Conservation (phyloP, 1,140 invertebrate species). For the Monochamus saltuarius region DNA sequence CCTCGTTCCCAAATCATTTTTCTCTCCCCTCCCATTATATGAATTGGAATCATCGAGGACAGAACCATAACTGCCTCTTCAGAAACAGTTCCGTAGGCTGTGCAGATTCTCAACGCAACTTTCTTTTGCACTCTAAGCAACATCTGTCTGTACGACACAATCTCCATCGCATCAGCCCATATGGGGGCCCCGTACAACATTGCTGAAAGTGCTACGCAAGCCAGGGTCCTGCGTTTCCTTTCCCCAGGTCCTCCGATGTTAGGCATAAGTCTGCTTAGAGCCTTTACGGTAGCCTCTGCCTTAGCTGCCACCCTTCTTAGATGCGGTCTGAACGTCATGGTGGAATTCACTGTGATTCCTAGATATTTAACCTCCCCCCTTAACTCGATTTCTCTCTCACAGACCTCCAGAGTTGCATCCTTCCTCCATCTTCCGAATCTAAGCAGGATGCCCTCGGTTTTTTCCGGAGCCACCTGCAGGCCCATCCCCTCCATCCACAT, state of each 20-base stretch:
- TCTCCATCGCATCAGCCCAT: neutral
- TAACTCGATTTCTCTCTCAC: neutral
- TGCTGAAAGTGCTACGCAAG: neutral
- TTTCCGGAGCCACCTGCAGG: constrained; percentile 1
- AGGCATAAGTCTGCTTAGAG: neutral
- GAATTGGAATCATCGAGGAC: too few relatives aligned
- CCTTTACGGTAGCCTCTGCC: neutral
- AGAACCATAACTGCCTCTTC: too few relatives aligned
- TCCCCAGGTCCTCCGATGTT: neutral
- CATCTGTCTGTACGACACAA: too few relatives aligned
- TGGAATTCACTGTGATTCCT: neutral
- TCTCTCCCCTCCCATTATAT: too few relatives aligned
- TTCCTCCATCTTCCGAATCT: neutral
- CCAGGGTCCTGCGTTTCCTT: neutral
- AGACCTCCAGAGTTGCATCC: neutral
- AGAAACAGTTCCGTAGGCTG: too few relatives aligned
- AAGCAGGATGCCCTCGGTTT: constrained; percentile 5
- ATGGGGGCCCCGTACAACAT: constrained; percentile 2
- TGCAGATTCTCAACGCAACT: too few relatives aligned
- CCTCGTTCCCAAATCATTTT: too few relatives aligned
- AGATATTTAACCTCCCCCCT: neutral
- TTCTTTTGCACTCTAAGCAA: too few relatives aligned
- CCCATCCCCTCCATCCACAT: neutral
- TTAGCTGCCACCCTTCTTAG: neutral
- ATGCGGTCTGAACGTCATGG: neutral